A percentile compares a stretch with the other conserved stretches of the same genome.
Conservation (phyloP, 2,113 vertebrate species). For the Desmodus rotundus region DNA sequence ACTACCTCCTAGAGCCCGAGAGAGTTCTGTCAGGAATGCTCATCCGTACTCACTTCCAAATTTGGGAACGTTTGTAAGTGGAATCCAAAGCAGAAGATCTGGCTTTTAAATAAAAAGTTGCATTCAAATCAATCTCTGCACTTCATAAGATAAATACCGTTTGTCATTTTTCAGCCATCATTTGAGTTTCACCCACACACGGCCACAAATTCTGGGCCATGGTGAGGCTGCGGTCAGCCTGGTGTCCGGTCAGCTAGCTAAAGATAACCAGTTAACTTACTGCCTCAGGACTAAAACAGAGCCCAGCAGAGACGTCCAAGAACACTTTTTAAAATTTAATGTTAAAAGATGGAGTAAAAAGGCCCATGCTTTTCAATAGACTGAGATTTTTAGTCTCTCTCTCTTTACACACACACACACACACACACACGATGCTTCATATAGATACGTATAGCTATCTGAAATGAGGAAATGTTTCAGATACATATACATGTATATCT, state of each 20-base stretch:
- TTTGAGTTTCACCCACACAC: constrained; percentile 36
- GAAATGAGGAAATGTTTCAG: too few relatives aligned
- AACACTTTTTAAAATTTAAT: background rate
- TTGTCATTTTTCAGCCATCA: constrained; percentile 25
- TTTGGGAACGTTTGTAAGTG: constrained; percentile 25
- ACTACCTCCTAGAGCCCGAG: background rate
- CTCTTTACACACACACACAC: background rate
- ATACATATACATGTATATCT: too few relatives aligned
- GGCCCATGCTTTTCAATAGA: background rate
- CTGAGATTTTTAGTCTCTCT: constrained; percentile 22
- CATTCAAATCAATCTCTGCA: constrained; percentile 32
- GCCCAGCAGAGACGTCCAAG: background rate
- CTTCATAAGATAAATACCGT: constrained; percentile 40
- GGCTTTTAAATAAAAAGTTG: constrained; percentile 51
- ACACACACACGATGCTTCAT: too few relatives aligned
- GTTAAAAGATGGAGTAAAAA: constrained; percentile 34
- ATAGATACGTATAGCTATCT: too few relatives aligned
- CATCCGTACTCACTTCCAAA: constrained; percentile 37
- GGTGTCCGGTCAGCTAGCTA: constrained; percentile 47
- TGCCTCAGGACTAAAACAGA: constrained; percentile 12
- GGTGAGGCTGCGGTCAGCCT: background rate
- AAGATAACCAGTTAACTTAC: constrained; percentile 52
- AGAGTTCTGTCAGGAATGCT: background rate
- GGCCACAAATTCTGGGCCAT: constrained; percentile 33
- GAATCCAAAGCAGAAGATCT: constrained; percentile 5